phyloP scores from a whole-genome alignment of 2,888 invertebrate genomes.

The Andrena dorsata region DNA sequence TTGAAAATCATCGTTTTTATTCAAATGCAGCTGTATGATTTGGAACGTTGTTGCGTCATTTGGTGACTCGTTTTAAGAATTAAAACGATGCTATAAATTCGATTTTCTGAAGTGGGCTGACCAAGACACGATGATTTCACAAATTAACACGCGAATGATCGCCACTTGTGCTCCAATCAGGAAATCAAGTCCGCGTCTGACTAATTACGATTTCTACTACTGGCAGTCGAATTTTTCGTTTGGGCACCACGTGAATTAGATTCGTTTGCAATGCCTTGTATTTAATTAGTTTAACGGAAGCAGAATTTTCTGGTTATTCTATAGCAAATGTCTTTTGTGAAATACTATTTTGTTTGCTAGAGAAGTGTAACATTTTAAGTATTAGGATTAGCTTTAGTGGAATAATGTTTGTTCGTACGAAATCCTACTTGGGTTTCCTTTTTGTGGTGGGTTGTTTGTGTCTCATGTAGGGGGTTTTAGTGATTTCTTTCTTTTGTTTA shows the following conservation, averaged over 20 bases:
- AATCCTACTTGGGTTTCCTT: background rate
- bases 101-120: background rate
- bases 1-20: slow-evolving; percentile 15
- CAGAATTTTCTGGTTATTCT: background rate
- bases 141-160: background rate
- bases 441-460: background rate
- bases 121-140: slow-evolving; percentile 4
- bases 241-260: background rate
- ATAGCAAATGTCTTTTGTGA: background rate
- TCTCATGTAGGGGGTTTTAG: background rate
- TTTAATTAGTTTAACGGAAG: background rate
- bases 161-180: background rate
- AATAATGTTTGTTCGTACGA: background rate
- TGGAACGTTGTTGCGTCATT: background rate
- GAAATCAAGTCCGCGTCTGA: slow-evolving; percentile 21
- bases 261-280: background rate
- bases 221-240: slow-evolving; percentile 20
- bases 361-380: background rate
- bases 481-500: background rate
- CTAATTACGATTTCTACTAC: slow-evolving; percentile 41
- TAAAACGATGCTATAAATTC: background rate
- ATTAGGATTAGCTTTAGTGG: background rate
- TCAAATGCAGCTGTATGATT: background rate
- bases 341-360: background rate
- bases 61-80: background rate